phyloP scores from a whole-genome alignment of 2,113 vertebrate genomes.

The Chlorocebus sabaeus region DNA sequence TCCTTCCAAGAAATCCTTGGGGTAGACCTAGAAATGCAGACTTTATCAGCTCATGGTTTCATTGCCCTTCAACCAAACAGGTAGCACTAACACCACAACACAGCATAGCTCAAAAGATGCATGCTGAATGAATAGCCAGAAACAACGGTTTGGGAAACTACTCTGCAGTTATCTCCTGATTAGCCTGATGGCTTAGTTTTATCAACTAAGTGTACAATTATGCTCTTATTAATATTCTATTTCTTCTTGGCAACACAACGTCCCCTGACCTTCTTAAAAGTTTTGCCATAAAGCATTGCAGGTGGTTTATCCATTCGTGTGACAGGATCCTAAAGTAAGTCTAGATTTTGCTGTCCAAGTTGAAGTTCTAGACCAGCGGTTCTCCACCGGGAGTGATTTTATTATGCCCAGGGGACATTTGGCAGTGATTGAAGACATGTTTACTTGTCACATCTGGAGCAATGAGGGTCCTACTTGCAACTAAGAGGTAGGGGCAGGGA shows the following conservation, averaged over 20 bases:
- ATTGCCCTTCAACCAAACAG: background rate
- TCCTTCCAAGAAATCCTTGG: background rate
- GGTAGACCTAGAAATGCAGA: background rate
- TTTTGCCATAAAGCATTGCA: background rate
- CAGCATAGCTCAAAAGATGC: background rate
- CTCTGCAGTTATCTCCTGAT: background rate
- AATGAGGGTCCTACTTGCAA: background rate
- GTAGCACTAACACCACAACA: background rate
- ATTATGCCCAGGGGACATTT: background rate
- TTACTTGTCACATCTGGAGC: background rate
- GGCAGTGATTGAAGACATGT: background rate
- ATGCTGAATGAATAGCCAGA: background rate
- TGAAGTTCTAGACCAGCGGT: background rate
- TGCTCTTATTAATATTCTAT: background rate
- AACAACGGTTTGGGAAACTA: background rate
- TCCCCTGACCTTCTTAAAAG: conserved; percentile 8
- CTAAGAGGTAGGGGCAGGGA: background rate
- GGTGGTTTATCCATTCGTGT: background rate
- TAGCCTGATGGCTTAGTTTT: background rate
- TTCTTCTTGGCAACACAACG: background rate
- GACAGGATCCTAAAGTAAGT: background rate
- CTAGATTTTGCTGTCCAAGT: background rate
- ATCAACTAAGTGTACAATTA: background rate
- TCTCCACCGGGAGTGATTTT: background rate
- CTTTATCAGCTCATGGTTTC: background rate